Evolutionary conservation across 2,888 invertebrate species (phyloP).

Genomic region (Serrognathus titanus): DNA sequence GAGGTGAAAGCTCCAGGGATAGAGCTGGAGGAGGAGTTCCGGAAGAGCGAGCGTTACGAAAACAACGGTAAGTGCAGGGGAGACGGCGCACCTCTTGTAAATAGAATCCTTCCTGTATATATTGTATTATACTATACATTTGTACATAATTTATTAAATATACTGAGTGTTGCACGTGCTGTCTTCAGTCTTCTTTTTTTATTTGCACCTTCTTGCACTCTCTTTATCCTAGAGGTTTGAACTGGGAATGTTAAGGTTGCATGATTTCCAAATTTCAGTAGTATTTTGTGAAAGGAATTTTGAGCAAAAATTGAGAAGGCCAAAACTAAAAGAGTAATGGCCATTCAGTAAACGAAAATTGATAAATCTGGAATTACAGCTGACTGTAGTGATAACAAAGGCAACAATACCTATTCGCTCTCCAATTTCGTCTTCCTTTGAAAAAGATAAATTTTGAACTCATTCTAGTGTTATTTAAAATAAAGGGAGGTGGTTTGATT

Average conservation of each 20-base stretch:
- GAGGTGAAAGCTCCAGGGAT: constrained; percentile 77
- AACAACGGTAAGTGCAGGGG: constrained; percentile 13
- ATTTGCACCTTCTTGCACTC: constrained; percentile 4
- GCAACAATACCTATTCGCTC: too few relatives aligned
- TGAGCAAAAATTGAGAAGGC: background rate
- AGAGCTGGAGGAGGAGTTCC: constrained; percentile 56
- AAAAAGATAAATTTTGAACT: too few relatives aligned
- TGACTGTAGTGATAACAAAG: too few relatives aligned
- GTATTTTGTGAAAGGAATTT: background rate
- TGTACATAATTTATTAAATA: constrained; percentile 8
- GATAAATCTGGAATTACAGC: too few relatives aligned
- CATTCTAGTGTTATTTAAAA: too few relatives aligned
- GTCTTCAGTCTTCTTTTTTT: constrained; percentile 9
- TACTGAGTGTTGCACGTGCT: constrained; percentile 9
- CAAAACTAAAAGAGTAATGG: too few relatives aligned
- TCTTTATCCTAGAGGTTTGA: background rate
- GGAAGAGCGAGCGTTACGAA: constrained; percentile 2
- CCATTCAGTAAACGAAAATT: too few relatives aligned
- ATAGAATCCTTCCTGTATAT: constrained; percentile 6
- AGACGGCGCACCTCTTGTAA: constrained; percentile 7
- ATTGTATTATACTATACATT: constrained; percentile 2
- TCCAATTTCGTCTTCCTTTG: too few relatives aligned
- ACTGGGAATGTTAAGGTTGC: background rate
- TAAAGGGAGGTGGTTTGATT: background rate
- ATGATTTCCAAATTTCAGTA: background rate